Base-by-base conservation (phyloP, 2,888 invertebrate species). In the Prosopocoilus inquinatus region DNA sequence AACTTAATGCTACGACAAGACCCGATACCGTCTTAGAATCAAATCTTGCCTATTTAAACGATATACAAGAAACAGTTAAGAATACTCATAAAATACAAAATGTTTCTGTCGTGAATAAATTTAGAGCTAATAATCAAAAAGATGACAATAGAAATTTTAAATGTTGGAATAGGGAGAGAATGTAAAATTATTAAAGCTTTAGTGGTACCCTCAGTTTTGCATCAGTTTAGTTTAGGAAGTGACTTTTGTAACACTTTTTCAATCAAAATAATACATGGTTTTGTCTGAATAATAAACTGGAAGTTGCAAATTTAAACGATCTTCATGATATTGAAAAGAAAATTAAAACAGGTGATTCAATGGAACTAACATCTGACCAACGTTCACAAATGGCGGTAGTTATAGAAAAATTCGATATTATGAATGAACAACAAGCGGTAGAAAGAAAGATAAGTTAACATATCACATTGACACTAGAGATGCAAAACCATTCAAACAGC, bases 401-500 rank as follows among this genome's bases (percentile, higher is more conserved):
- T 11, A 11, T 36, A 3, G 3, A n/a, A 36, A 36, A 36, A 36
- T 36, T 36, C 3, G 7, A 36, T 3, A 2, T n/a, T 1, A n/a
- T 36, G 1, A 36, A 36, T 12, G 12, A 11, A 11, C 11, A 36
- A 36, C 13, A 15, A 15, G 15, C 8, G 9, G 9, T 44, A 44
- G 44, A 13, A n/a, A 44, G 20, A 44, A 15, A 5, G 3, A 44
- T 16, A 44, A 44, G 44, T 9, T 36, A 12, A 36, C 36, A 36
- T 9, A 36, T 36, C 9, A 43, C 8, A 57, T 57, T 34, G 55
- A 61, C 35, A 61, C 62, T 5, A 61, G 59, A 5, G 48, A 55
- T 5, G 41, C 53, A 3, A n/a, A 4, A 5, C 62, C 62, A 0
- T 45, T 64, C 8, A 64, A 62, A 15, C 59, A 61, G 46, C 38